phyloP scores from a whole-genome alignment of 2,797 vertebrate genomes.

The Acanthis flammea region DNA sequence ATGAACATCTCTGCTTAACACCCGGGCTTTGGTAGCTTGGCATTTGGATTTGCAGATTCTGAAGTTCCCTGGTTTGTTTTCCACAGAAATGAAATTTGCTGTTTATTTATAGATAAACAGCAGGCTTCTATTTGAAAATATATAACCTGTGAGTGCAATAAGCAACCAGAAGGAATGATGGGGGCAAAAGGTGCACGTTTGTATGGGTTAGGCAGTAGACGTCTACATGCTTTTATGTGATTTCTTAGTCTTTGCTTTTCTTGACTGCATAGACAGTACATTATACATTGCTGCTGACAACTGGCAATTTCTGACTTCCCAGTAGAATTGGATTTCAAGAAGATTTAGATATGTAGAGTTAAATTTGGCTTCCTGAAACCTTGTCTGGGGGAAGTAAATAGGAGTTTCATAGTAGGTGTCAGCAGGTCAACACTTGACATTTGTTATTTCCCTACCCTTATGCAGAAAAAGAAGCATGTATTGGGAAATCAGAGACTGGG shows the following conservation, averaged over 20 bases:
- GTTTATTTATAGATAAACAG: neutral
- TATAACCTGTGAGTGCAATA: neutral
- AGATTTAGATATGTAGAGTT: neutral
- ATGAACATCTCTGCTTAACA: neutral
- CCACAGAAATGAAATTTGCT: neutral
- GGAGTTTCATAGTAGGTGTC: neutral
- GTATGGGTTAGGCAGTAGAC: neutral
- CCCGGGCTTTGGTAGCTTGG: neutral
- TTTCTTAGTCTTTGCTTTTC: neutral
- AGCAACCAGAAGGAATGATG: neutral
- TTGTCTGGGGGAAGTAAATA: neutral
- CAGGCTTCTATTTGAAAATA: neutral
- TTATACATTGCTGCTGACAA: neutral
- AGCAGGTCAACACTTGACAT: neutral
- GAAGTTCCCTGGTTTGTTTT: neutral
- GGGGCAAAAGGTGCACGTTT: neutral
- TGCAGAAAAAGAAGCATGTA: neutral
- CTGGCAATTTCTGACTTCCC: neutral
- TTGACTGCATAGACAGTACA: neutral
- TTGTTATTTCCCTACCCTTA: neutral
- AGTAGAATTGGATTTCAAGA: neutral
- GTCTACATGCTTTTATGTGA: neutral
- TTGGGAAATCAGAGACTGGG: neutral
- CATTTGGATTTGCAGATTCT: neutral
- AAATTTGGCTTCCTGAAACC: neutral